Conservation (phyloP, 2,888 invertebrate genomes). For the Yponomeuta malinellus region DNA sequence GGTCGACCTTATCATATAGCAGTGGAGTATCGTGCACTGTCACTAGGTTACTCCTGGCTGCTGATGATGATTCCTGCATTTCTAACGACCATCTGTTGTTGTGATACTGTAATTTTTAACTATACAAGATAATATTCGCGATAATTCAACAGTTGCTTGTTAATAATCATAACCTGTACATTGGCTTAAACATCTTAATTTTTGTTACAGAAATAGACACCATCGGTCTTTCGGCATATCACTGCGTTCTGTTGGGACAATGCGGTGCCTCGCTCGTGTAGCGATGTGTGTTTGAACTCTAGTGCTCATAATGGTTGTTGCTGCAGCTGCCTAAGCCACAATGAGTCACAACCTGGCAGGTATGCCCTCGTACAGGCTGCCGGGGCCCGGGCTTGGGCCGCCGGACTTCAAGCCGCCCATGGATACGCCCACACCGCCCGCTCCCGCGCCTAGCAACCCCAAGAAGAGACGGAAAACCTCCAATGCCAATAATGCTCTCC, state of each 20-base stretch:
- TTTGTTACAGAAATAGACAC: slow-evolving; percentile 71
- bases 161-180: slow-evolving; percentile 4
- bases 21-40: slow-evolving; percentile 10
- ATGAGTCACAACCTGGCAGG: slow-evolving; percentile 89
- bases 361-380: slow-evolving; percentile 87
- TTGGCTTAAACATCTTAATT: slow-evolving; percentile 19
- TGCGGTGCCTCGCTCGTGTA: slow-evolving; percentile 57
- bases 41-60: slow-evolving; percentile 13
- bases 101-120: not conserved
- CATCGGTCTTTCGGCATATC: slow-evolving; percentile 58
- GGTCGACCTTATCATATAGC: not conserved
- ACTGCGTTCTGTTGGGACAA: slow-evolving; percentile 55
- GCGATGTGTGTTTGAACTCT: slow-evolving; percentile 33
- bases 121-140: not conserved
- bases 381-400: slow-evolving; percentile 81
- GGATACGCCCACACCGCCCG: slow-evolving; percentile 81
- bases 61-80: slow-evolving; percentile 5
- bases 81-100: slow-evolving; percentile 1
- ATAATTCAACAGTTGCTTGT: not conserved
- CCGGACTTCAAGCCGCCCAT: slow-evolving; percentile 84
- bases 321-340: slow-evolving; percentile 54
- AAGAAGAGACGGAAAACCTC: slow-evolving; percentile 91
- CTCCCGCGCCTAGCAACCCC: slow-evolving; percentile 87
- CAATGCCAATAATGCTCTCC: slow-evolving; percentile 79
- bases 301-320: slow-evolving; percentile 52